These are phyloP conservation scores for Mesoclemmys tuberculata DNA, from an alignment of 2,113 vertebrate species.

Conservation along the genomic window DNA sequence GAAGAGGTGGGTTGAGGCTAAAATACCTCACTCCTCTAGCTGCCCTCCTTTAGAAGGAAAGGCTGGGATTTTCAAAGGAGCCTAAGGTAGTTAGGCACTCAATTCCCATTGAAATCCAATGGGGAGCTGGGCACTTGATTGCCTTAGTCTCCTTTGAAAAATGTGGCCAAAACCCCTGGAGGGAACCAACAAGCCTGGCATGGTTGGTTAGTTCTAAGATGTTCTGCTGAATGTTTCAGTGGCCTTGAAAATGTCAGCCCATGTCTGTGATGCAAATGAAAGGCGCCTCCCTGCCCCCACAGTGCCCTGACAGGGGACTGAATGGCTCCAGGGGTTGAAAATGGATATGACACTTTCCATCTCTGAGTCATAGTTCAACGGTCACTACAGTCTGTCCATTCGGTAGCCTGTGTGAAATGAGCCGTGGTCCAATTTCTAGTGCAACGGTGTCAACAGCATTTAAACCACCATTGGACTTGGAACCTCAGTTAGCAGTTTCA, in stretches of 20 bases:
- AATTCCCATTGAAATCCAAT: not conserved
- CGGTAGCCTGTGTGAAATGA: not conserved
- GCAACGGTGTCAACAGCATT: accelerated
- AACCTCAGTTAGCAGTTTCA: not conserved
- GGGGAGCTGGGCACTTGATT: not conserved
- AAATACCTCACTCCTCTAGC: not conserved
- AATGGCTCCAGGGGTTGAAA: too few relatives aligned
- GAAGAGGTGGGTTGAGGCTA: not conserved
- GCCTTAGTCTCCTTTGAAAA: not conserved
- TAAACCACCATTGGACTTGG: not conserved
- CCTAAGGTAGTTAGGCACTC: not conserved
- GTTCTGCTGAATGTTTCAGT: not conserved
- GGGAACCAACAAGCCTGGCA: not conserved
- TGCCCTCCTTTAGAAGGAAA: not conserved
- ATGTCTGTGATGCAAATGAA: not conserved
- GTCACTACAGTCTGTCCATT: too few relatives aligned
- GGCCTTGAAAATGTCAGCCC: not conserved
- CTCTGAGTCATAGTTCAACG: too few relatives aligned
- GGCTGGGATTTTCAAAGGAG: not conserved
- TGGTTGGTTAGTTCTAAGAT: not conserved
- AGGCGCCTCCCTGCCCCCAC: not conserved
- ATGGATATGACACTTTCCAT: too few relatives aligned
- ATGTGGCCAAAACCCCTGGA: not conserved
- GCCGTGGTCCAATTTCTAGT: not conserved
- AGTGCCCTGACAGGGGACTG: accelerated